Evolutionary conservation across 1,140 invertebrate species (phyloP).

Genomic region (Lepeophtheirus salmonis): DNA sequence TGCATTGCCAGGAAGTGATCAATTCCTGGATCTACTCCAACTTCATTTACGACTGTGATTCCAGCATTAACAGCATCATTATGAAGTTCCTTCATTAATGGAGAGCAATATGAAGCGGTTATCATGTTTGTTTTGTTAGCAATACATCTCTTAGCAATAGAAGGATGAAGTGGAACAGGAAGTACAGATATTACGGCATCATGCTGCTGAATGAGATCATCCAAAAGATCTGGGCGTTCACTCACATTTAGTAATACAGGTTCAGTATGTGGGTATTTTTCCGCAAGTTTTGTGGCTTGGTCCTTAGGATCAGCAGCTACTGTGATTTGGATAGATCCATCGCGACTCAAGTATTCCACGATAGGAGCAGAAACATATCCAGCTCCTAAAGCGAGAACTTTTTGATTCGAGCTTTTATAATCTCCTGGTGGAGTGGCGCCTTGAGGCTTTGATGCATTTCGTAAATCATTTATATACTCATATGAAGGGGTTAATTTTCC

Average conservation of each 20-base stretch:
- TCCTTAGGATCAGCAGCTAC: conserved; percentile 73
- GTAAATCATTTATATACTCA: conserved; percentile 81
- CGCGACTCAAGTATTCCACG: conserved; percentile 75
- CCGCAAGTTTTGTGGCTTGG: conserved; percentile 25
- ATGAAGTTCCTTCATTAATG: conserved; percentile 58
- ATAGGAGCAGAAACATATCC: conserved; percentile 81
- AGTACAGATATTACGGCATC: conserved; percentile 69
- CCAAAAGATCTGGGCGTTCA: conserved; percentile 45
- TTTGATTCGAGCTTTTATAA: conserved; percentile 23
- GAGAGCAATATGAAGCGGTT: conserved; percentile 81
- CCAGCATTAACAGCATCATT: conserved; percentile 56
- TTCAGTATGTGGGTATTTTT: conserved; percentile 37
- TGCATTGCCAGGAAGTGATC: conserved; percentile 94
- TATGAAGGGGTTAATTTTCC: conserved; percentile 74
- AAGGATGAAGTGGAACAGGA: conserved; percentile 72
- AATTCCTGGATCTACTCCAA: conserved; percentile 72
- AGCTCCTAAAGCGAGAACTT: conserved; percentile 74
- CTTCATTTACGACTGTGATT: conserved; percentile 76
- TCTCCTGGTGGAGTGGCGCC: conserved; percentile 21
- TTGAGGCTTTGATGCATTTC: conserved; percentile 36
- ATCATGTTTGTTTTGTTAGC: conserved; percentile 69
- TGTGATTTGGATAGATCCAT: conserved; percentile 53
- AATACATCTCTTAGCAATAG: conserved; percentile 70
- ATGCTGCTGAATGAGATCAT: conserved; percentile 50
- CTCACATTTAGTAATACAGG: conserved; percentile 60